Evolutionary conservation across 2,888 invertebrate species (phyloP).

Genomic region (Phrixothrix hirtus): DNA sequence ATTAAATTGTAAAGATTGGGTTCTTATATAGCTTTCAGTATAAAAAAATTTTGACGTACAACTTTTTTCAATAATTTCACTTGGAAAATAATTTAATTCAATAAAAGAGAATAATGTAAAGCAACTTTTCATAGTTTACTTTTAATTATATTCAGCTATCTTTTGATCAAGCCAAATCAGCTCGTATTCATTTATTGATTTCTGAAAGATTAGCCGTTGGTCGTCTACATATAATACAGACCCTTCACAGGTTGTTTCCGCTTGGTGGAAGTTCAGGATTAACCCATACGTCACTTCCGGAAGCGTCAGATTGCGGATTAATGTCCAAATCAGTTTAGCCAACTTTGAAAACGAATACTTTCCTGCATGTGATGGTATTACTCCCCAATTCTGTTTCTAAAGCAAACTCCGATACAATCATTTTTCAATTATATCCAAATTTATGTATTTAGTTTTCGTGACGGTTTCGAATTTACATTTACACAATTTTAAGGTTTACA

Average conservation of each 20-base stretch:
- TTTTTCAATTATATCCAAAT: constrained; percentile 11
- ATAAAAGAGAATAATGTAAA: too few relatives aligned
- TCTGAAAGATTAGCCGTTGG: constrained; percentile 13
- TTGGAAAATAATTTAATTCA: too few relatives aligned
- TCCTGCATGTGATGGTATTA: constrained; percentile 19
- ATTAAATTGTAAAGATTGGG: too few relatives aligned
- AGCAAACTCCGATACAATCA: constrained; percentile 9
- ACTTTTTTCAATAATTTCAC: too few relatives aligned
- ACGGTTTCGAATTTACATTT: not conserved
- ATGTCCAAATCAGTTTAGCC: constrained; percentile 31
- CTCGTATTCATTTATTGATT: constrained; percentile 12
- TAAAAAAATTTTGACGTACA: not conserved
- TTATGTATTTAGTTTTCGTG: constrained; percentile 9
- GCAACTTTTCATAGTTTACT: not conserved
- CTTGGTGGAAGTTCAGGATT: constrained; percentile 25
- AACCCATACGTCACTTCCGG: constrained; percentile 31
- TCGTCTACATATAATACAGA: constrained; percentile 10
- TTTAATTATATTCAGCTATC: not conserved
- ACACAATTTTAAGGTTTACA: not conserved
- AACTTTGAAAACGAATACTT: constrained; percentile 31
- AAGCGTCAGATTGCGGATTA: constrained; percentile 35
- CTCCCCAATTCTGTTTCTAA: constrained; percentile 16
- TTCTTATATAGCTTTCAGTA: too few relatives aligned
- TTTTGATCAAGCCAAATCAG: not conserved
- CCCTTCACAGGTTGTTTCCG: constrained; percentile 29